Percentiles rank a stretch among this genome's conserved stretches.
These are phyloP conservation scores for Jaculus jaculus DNA, from an alignment of 2,113 vertebrate genomes.

Conservation along the genomic window DNA sequence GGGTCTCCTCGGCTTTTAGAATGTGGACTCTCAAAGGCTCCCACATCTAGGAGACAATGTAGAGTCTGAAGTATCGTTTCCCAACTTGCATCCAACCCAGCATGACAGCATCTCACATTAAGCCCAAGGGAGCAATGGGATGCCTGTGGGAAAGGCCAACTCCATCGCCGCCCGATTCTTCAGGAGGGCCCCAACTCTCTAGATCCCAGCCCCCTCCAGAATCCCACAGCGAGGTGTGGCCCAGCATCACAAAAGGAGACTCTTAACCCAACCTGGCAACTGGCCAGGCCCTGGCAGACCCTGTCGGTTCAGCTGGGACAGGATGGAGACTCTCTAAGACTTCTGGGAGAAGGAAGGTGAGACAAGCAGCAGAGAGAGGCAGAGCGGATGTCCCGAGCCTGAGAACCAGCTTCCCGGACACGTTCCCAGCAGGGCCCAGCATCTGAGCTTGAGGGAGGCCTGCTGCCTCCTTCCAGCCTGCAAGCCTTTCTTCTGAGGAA, in stretches of 20 bases:
- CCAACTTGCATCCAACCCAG: not conserved
- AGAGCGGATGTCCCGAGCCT: constrained; percentile 11
- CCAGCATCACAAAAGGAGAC: not conserved
- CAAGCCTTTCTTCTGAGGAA: constrained; percentile 84
- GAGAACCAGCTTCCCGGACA: constrained; percentile 79
- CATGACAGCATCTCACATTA: fast-evolving
- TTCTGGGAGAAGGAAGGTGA: constrained; percentile 27
- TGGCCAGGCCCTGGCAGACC: not conserved
- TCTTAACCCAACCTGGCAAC: not conserved
- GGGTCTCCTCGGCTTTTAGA: not conserved
- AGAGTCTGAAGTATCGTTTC: not conserved
- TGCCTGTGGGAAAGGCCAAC: not conserved
- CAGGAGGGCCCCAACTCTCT: not conserved
- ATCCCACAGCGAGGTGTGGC: not conserved
- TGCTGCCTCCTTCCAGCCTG: constrained; percentile 29
- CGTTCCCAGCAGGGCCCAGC: constrained; percentile 74
- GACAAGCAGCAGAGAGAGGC: not conserved
- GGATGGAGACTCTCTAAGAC: constrained; percentile 59
- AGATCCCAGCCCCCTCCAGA: not conserved
- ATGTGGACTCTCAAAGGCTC: not conserved
- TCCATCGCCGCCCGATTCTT: not conserved
- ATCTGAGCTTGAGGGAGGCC: constrained; percentile 73
- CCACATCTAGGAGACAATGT: not conserved
- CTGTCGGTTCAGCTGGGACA: constrained; percentile 70
- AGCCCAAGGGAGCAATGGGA: not conserved